Conservation (phyloP, 1,140 invertebrate genomes). For the Notospermus geniculatus region DNA sequence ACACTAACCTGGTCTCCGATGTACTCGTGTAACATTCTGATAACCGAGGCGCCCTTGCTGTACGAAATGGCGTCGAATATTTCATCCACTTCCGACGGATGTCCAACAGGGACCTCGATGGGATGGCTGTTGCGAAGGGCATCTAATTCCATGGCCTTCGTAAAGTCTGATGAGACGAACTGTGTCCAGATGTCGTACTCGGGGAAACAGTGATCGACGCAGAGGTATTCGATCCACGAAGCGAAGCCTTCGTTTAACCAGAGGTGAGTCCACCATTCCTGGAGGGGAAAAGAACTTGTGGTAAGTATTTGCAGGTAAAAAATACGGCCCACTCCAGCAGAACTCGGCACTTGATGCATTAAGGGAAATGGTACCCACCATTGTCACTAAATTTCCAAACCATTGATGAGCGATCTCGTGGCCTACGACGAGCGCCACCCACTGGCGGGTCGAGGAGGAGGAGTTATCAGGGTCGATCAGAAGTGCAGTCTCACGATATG, state of each 20-base stretch:
- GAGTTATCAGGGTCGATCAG: constrained; percentile 80
- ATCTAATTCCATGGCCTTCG: constrained; percentile 53
- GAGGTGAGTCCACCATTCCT: constrained; percentile 56
- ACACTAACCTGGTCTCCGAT: constrained; percentile 72
- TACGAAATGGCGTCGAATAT: constrained; percentile 60
- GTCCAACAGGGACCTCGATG: constrained; percentile 57
- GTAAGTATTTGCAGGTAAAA: too few relatives aligned
- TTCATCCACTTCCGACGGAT: constrained; percentile 55
- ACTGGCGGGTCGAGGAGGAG: constrained; percentile 57
- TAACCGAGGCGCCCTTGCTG: constrained; percentile 70
- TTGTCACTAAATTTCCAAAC: constrained; percentile 85
- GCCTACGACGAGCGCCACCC: constrained; percentile 72
- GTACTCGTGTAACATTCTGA: constrained; percentile 94
- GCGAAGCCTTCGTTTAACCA: constrained; percentile 60
- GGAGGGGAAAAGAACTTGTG: too few relatives aligned
- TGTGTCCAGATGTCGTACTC: constrained; percentile 61
- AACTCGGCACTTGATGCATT: constrained; percentile 60
- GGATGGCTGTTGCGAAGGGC: constrained; percentile 56
- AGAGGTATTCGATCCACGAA: constrained; percentile 48
- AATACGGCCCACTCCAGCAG: too few relatives aligned
- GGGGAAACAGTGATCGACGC: constrained; percentile 66
- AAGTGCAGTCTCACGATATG: constrained; percentile 79
- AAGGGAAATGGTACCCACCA: constrained; percentile 72
- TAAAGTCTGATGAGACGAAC: constrained; percentile 53
- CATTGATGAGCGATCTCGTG: constrained; percentile 87